Evolutionary conservation across 2,888 invertebrate species (phyloP), one percentile per base, ranked within the genome.

Genomic region (Xestia sexstrigata): DNA sequence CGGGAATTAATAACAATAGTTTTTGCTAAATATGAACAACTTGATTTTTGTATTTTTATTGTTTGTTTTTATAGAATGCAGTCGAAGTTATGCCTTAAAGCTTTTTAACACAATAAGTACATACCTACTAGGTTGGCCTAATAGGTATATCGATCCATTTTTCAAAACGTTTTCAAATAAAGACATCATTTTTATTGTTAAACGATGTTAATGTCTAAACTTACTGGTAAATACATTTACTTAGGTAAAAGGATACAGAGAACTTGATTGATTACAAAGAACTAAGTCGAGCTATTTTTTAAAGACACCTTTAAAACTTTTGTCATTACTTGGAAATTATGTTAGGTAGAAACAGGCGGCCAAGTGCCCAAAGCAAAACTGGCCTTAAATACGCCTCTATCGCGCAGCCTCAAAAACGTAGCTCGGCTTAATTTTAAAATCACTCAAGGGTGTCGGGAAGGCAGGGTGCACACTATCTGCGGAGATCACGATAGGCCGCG

Each of bases 401-500:
- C 63, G 62, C 45, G 13, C 63, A 78, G 78, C 49, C 74, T 63
- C 26, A 84, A 88, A 82, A 80, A 82, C 78, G 82, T 72, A 70
- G 81, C 78, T 69, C 47, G 78, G 84, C 87, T 89, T 92, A 92
- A 94, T 94, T n/a, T 94, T 92, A 93, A 93, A 94, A 94, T 93
- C 93, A 93, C 91, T 94, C 91, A 93, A 92, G 92, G 87, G 91
- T 91, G 91, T 89, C 89, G 87, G 72, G 74, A 84, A 82, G 83
- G 87, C 82, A 80, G 89, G 89, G 87, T 85, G 88, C 86, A 79
- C 72, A 71, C 86, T 91, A 92, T 93, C 92, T 90, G 81, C 79
- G 73, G 68, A 89, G 90, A 94, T 94, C 93, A 88, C 89, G 94
- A 94, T 94, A 93, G 92, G 88, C 87, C 91, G 87, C 90, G 92